Conservation (phyloP, 2,797 vertebrate species). For the Choloepus didactylus region DNA sequence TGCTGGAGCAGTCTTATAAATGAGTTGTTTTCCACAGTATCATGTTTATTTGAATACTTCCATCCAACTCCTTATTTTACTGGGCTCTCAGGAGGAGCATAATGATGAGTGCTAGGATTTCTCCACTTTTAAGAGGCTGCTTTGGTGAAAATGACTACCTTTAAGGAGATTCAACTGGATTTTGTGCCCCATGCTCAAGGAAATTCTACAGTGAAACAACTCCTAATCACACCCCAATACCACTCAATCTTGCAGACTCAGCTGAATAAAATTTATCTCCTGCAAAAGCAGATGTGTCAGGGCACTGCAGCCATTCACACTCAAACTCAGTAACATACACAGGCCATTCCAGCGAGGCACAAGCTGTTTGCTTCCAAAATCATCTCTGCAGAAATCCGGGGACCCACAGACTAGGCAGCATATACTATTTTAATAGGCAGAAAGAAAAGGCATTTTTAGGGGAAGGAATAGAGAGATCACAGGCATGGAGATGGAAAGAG, state of each 20-base stretch:
- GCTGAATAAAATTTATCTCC: neutral
- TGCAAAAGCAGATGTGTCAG: neutral
- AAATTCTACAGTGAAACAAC: neutral
- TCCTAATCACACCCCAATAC: neutral
- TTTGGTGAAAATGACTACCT: conserved; percentile 52
- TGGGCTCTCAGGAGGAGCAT: neutral
- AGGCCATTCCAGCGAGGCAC: accelerated
- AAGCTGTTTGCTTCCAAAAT: neutral
- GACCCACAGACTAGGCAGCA: too few relatives aligned
- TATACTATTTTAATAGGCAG: neutral
- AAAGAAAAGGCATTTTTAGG: neutral
- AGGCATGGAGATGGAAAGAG: neutral
- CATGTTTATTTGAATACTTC: conserved; percentile 17
- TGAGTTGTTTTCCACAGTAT: neutral
- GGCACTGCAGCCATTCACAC: neutral
- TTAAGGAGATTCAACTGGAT: neutral
- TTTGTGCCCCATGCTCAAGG: neutral
- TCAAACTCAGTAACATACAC: neutral
- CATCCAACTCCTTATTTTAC: neutral
- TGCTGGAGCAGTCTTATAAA: neutral
- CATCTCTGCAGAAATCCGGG: accelerated
- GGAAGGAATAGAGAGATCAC: neutral
- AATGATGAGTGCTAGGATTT: neutral
- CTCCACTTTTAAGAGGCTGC: neutral
- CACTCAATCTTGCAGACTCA: neutral